phyloP scores from a whole-genome alignment of 1,140 invertebrate species.

The Leptonema lineaticorne region DNA sequence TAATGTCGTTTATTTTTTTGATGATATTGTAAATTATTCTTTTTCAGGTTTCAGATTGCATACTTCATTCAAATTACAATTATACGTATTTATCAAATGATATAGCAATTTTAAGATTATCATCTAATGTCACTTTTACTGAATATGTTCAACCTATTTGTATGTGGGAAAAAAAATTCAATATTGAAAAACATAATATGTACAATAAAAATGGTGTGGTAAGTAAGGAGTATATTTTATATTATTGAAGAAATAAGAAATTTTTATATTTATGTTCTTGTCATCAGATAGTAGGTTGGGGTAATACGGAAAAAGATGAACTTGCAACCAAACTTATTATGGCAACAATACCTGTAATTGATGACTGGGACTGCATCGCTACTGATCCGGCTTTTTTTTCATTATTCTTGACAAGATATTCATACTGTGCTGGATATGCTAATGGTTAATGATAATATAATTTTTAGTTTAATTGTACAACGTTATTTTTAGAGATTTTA shows the following conservation, averaged over 20 bases:
- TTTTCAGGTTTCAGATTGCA: constrained; percentile 48
- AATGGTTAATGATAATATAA: constrained; percentile 47
- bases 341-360: constrained; percentile 44
- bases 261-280: background rate
- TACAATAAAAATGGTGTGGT: constrained; percentile 48
- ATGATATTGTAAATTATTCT: constrained; percentile 20
- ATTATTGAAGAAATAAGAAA: no score
- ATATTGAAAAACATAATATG: constrained; percentile 47
- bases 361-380: constrained; percentile 45
- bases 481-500: no score
- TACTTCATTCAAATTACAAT: constrained; percentile 49
- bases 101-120: constrained; percentile 50
- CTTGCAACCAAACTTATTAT: constrained; percentile 43
- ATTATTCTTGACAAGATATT: constrained; percentile 43
- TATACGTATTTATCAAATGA: constrained; percentile 46
- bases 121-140: constrained; percentile 46
- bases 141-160: constrained; percentile 54
- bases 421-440: constrained; percentile 47
- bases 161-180: constrained; percentile 52
- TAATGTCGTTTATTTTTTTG: constrained; percentile 13
- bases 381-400: constrained; percentile 47
- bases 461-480: no score
- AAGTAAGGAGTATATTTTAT: no score
- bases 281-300: constrained; percentile 49
- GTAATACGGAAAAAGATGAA: constrained; percentile 44